phyloP scores from a whole-genome alignment of 2,888 invertebrate species.

The Chaetoderma sp. region DNA sequence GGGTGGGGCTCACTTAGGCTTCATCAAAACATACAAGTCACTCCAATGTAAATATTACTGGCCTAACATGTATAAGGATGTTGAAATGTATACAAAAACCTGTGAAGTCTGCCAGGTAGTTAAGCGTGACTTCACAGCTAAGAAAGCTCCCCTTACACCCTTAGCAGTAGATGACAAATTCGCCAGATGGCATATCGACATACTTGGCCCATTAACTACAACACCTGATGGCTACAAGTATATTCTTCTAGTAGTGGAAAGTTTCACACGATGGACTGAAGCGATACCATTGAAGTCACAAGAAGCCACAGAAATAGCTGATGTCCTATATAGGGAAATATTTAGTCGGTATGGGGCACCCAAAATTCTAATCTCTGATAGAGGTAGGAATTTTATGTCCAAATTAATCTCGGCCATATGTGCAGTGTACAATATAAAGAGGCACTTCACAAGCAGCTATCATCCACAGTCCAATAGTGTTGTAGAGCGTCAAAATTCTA shows the following conservation, averaged over 20 bases:
- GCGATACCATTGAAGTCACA: conserved; percentile 31
- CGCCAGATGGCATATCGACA: conserved; percentile 22
- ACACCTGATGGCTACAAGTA: conserved; percentile 6
- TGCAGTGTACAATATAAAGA: conserved; percentile 34
- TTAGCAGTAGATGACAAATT: conserved; percentile 17
- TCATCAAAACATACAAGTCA: conserved; percentile 11
- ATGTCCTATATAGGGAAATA: conserved; percentile 31
- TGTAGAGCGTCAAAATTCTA: conserved; percentile 32
- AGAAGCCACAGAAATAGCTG: conserved; percentile 33
- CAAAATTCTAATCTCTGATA: conserved; percentile 25
- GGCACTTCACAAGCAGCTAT: conserved; percentile 33
- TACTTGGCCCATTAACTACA: conserved; percentile 15
- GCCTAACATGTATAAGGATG: conserved; percentile 18
- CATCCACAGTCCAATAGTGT: conserved; percentile 38
- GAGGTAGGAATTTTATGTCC: conserved; percentile 35
- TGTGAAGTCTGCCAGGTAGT: conserved; percentile 20
- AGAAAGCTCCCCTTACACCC: conserved; percentile 15
- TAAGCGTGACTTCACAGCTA: conserved; percentile 3
- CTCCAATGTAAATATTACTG: conserved; percentile 25
- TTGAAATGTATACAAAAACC: conserved; percentile 10
- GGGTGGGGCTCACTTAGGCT: conserved; percentile 22
- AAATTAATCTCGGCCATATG: conserved; percentile 35
- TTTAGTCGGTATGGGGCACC: conserved; percentile 35
- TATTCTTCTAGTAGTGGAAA: conserved; percentile 7
- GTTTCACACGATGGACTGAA: conserved; percentile 34